A percentile compares a stretch with the other conserved stretches of the same genome.
These are phyloP conservation scores for Meriones unguiculatus DNA, from an alignment of 2,113 vertebrate species.

Conservation along the genomic window DNA sequence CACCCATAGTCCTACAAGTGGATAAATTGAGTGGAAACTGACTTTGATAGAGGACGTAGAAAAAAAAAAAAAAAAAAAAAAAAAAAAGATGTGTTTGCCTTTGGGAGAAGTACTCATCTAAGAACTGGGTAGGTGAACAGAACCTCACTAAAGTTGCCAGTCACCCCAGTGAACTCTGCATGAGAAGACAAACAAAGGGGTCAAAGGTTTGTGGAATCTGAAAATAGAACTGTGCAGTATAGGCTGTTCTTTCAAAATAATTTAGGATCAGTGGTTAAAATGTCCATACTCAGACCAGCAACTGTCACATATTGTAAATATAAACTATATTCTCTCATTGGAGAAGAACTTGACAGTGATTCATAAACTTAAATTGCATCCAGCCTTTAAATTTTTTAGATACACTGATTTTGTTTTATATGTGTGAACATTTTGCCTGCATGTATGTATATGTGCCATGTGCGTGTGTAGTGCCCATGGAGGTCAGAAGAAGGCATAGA, in stretches of 20 bases:
- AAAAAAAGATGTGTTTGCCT: not conserved
- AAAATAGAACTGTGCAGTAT: conserved; percentile 65
- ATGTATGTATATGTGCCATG: too few species aligned
- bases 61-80: not conserved
- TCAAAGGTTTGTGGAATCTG: conserved; percentile 76
- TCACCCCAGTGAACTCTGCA: conserved; percentile 43
- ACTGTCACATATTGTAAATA: not conserved
- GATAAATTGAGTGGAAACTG: not conserved
- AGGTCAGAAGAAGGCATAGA: not conserved
- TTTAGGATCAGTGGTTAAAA: not conserved
- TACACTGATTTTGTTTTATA: not conserved
- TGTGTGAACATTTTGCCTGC: not conserved
- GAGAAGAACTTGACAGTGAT: conserved; percentile 45
- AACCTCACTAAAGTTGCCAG: conserved; percentile 67
- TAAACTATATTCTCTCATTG: conserved; percentile 5
- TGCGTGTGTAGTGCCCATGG: not conserved
- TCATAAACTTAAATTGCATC: conserved; percentile 29
- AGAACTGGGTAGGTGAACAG: not conserved
- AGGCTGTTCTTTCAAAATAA: not conserved
- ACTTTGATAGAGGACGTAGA: conserved; percentile 42
- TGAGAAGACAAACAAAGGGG: conserved; percentile 64
- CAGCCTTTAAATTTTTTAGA: not conserved
- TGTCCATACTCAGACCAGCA: conserved; percentile 17
- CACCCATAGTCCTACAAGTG: not conserved
- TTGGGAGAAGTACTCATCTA: not conserved